Conservation (phyloP, 2,797 vertebrate species). For the Poecilia picta region DNA sequence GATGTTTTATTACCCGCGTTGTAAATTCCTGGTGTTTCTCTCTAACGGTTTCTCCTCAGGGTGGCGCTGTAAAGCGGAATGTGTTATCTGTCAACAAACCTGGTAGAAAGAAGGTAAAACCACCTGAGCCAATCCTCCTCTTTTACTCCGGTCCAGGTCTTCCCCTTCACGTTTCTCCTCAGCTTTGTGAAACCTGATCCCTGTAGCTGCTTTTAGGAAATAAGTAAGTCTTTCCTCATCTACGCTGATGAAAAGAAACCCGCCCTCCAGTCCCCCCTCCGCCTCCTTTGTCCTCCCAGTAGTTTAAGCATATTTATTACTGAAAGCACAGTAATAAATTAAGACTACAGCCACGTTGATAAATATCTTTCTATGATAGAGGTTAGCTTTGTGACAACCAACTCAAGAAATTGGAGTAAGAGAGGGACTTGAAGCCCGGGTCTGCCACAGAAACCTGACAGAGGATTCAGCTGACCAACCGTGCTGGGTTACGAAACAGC, state of each 20-base stretch:
- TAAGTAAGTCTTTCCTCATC: background rate
- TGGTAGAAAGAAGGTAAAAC: conserved; percentile 74
- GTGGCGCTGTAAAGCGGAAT: conserved; percentile 58
- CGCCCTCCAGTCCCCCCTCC: background rate
- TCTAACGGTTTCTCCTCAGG: conserved; percentile 57
- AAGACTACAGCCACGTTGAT: background rate
- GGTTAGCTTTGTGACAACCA: background rate
- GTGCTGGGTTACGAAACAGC: background rate
- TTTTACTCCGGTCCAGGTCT: background rate
- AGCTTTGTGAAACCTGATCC: background rate
- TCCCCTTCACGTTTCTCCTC: background rate
- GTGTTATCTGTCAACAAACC: conserved; percentile 68
- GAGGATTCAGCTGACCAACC: background rate
- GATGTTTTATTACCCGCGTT: background rate
- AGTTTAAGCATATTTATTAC: background rate
- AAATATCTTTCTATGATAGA: background rate
- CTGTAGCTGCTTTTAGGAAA: background rate
- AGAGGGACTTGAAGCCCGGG: background rate
- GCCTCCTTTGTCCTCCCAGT: conserved; percentile 28
- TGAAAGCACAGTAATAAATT: too few species aligned
- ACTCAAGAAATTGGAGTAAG: background rate
- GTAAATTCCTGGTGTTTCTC: conserved; percentile 28
- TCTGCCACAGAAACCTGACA: background rate
- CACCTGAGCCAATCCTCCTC: background rate
- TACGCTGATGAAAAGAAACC: background rate